Conservation (phyloP, 1,140 invertebrate genomes). For the Lordiphosa clarofinis region DNA sequence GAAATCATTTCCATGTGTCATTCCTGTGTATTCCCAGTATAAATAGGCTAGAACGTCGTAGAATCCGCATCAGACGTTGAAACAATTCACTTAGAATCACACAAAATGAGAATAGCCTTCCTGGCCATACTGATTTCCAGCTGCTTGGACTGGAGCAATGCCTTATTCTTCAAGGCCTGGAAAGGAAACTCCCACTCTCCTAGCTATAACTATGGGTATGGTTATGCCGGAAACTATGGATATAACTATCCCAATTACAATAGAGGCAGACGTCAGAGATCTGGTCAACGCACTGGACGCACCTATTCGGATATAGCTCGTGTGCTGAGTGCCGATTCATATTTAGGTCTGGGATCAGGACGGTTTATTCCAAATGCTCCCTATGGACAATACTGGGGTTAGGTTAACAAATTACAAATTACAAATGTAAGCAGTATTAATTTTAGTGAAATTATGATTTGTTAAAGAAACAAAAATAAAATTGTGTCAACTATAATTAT, state of each 20-base stretch:
- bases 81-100: conserved; percentile 18
- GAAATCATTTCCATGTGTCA: conserved; percentile 66
- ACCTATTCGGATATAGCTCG: conserved; percentile 47
- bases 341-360: conserved; percentile 44
- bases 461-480: conserved; percentile 20
- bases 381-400: conserved; percentile 44
- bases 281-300: conserved; percentile 48
- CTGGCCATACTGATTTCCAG: conserved; percentile 24
- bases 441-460: neutral
- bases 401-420: neutral
- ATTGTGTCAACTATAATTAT: conserved; percentile 3
- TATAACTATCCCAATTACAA: conserved; percentile 4
- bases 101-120: conserved; percentile 41
- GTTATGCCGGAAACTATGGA: conserved; percentile 17
- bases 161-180: conserved; percentile 47
- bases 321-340: conserved; percentile 39
- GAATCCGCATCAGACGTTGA: conserved; percentile 34
- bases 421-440: conserved; percentile 26
- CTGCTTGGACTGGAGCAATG: conserved; percentile 34
- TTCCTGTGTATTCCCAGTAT: conserved; percentile 41
- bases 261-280: neutral
- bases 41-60: conserved; percentile 52
- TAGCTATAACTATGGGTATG: conserved; percentile 22
- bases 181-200: conserved; percentile 19
- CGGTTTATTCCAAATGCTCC: conserved; percentile 36